Evolutionary conservation across 1,140 invertebrate species (phyloP), one percentile per base, ranked within the genome.

Genomic region (Caerostris extrusa): DNA sequence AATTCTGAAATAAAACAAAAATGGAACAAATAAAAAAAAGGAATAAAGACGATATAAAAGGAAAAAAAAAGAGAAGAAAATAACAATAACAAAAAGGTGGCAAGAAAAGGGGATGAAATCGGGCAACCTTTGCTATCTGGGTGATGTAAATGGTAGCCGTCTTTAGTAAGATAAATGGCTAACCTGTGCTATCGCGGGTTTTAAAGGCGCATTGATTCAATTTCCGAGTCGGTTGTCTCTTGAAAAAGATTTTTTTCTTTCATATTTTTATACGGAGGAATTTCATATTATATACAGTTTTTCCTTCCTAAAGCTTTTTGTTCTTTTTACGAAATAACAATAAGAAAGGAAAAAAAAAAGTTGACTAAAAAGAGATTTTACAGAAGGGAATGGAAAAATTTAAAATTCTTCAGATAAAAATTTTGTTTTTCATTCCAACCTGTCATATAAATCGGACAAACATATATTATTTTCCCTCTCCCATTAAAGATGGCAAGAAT

Each of bases 201-300:
- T 88, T 88, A 34, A 64, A 55, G 86, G 86, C 58, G 7, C 50
- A 88, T 67, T 88, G 60, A 88, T 88, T 88, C 86, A 64, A 88
- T 88, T 88, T 88, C 61, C n/a, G 34, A 55, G 53, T 34, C 5
- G 50, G 7, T 64, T 17, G 8, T 53, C 64, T 88, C 14, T 12
- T 34, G n/a, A 14, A 64, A 5, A 12, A 34, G 4, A 0, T n/a
- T 34, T 50, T 19, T 50, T 19, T 19, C 3, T 81, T 34, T 34
- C 34, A 34, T 34, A 34, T 34, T 34, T 34, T 34, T 34, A 34
- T 34, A 34, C 34, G n/a, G 34, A 19, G 71, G n/a, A 56, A 53
- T 50, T 53, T 3, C 50, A 34, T 34, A 77, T 34, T 12, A 53
- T 77, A 77, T 53, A 77, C 34, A 5, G 71, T 77, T 53, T 77